Conservation (phyloP, 2,113 vertebrate genomes). For the Hippocampus comes region DNA sequence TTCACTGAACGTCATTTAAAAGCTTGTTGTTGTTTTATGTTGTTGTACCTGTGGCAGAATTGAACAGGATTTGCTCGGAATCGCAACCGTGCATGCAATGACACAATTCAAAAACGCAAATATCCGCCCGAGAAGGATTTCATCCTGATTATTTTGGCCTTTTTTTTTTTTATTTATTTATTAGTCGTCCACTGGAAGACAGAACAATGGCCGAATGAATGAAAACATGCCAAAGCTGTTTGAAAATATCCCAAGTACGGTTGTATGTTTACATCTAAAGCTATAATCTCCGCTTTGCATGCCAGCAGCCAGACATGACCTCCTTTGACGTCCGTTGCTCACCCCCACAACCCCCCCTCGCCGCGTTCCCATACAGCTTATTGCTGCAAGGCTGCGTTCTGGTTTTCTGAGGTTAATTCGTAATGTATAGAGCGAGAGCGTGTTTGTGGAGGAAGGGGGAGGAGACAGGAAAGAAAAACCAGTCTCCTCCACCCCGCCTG, state of each 20-base stretch:
- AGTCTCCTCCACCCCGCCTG: conserved; percentile 4
- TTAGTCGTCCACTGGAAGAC: not conserved
- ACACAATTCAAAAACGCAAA: not conserved
- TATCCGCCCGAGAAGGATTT: not conserved
- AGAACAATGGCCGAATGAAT: not conserved
- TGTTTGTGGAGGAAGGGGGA: not conserved
- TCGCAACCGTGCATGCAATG: not conserved
- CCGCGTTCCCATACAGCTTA: conserved; percentile 9
- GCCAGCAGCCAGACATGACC: conserved; percentile 53
- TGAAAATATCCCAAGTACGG: not conserved
- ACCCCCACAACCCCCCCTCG: not conserved
- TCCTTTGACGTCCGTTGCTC: conserved; percentile 46
- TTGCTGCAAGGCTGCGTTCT: conserved; percentile 33
- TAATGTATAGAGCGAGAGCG: conserved; percentile 39
- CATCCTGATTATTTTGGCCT: not conserved
- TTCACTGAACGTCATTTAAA: not conserved
- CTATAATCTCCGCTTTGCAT: conserved; percentile 36
- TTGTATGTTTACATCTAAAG: conserved; percentile 15
- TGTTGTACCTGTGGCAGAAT: no score
- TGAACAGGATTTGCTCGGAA: not conserved
- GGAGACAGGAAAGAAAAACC: conserved; percentile 28
- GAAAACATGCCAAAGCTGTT: conserved; percentile 5
- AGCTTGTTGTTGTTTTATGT: not conserved
- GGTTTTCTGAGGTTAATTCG: conserved; percentile 42
- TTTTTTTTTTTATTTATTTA: not conserved